Evolutionary conservation across 2,888 invertebrate genomes (phyloP), one percentile per base, ranked within the genome.

Genomic region (Smittia sp.): DNA sequence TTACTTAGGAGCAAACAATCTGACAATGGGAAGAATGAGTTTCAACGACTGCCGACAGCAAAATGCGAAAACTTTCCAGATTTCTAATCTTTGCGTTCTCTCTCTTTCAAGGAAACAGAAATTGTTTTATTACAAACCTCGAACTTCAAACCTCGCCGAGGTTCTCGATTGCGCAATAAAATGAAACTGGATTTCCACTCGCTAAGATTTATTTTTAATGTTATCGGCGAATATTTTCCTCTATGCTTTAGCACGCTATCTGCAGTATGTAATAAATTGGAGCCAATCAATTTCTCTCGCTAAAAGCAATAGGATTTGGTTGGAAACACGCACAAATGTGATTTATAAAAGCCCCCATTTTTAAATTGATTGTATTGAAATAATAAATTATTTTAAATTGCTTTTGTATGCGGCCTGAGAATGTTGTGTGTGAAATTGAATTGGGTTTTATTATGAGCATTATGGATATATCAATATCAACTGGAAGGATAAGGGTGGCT

Each of bases 301-400:
- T 32, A 70, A 67, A 68, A 70, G 69, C 54, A 70, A 70, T 70
- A 52, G 69, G 69, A 70, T 70, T 70, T 70, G 32, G 46, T 70
- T 70, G 25, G 27, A 15, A 46, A 32, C 54, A 54, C 69, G 52
- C 54, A 52, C 69, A 27, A 46, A 52, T 70, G 68, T 70, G 69
- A 52, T 70, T n/a, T 70, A 54, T 54, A 41, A 65, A 27, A 58
- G 24, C 65, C 65, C 65, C 54, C 54, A 52, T 58, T 39, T 70
- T 70, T 70, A 70, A 70, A 70, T 70, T 70, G 69, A 70, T 70
- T 70, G 32, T 65, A 70, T 70, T 70, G 69, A 52, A 25, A 52
- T 52, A 70, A 70, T 70, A 70, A 70, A 70, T 70, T 70, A 70
- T 70, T 70, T 70, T 70, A 52, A 70, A 52, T 70, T 69, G 69